These are phyloP conservation scores for Protobothrops flavoviridis DNA, from an alignment of 2,113 vertebrate genomes.

Conservation along the genomic window DNA sequence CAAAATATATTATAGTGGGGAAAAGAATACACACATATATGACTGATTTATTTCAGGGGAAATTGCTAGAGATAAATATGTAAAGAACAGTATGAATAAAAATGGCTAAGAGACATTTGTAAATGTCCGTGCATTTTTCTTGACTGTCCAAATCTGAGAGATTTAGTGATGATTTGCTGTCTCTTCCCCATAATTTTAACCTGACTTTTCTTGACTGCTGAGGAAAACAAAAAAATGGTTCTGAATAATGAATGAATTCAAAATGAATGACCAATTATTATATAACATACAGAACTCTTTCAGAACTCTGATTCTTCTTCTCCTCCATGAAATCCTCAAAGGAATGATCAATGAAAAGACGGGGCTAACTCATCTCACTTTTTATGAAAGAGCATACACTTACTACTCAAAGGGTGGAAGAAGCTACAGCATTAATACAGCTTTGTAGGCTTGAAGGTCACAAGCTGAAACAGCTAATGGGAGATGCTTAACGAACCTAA, in stretches of 20 bases:
- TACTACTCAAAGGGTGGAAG: not conserved
- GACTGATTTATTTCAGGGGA: not conserved
- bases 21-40: not conserved
- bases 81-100: not conserved
- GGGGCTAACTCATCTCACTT: not conserved
- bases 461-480: not conserved
- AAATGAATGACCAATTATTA: not conserved
- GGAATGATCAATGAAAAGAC: not conserved
- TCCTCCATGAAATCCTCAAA: not conserved
- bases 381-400: not conserved
- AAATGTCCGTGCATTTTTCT: not conserved
- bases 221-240: not conserved
- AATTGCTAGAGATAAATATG: not conserved
- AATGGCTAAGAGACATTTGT: not conserved
- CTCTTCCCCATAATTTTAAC: not conserved
- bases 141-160: not conserved
- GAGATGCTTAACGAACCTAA: not conserved
- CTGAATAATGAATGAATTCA: slow-evolving; percentile 2
- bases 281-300: not conserved
- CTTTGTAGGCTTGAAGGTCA: not conserved
- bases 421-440: not conserved
- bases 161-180: not conserved
- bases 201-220: not conserved
- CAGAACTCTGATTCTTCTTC: not conserved
- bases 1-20: not conserved